Percentiles rank a stretch among this genome's conserved stretches.
phyloP scores from a whole-genome alignment of 2,888 invertebrate genomes.

The Ptilodon capucinus region DNA sequence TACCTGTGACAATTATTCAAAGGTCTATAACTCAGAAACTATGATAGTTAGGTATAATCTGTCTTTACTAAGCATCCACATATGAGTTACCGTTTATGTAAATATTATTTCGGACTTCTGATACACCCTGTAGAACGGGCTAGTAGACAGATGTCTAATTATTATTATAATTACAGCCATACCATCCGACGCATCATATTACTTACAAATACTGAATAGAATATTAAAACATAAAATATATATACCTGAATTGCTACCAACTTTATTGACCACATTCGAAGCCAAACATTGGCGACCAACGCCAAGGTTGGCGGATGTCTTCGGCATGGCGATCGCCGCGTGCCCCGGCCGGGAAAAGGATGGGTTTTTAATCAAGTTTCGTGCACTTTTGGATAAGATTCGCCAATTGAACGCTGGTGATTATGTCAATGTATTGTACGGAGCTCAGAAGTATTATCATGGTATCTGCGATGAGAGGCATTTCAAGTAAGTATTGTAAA shows the following conservation, averaged over 20 bases:
- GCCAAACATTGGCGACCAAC: constrained; percentile 12
- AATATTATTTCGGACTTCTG: too few relatives aligned
- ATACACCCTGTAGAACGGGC: too few relatives aligned
- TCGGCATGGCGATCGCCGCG: not conserved
- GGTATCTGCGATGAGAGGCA: not conserved
- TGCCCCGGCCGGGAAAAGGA: not conserved
- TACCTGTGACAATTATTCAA: too few relatives aligned
- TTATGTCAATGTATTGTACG: not conserved
- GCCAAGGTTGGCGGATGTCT: not conserved
- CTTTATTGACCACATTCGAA: constrained; percentile 20
- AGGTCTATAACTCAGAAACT: too few relatives aligned
- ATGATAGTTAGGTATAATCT: too few relatives aligned
- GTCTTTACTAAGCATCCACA: too few relatives aligned
- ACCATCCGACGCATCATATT: not conserved
- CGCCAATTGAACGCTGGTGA: not conserved
- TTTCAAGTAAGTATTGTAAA: not conserved
- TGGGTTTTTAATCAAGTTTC: not conserved
- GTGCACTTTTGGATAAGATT: not conserved
- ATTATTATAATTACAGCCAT: constrained; percentile 14
- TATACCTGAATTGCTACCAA: constrained; percentile 37
- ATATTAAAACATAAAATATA: constrained; percentile 32
- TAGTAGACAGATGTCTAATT: too few relatives aligned
- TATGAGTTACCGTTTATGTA: too few relatives aligned
- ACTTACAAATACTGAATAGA: constrained; percentile 20
- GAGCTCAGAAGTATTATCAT: not conserved